Evolutionary conservation across 2,888 invertebrate species (phyloP).

Genomic region (Coelinius sp.): DNA sequence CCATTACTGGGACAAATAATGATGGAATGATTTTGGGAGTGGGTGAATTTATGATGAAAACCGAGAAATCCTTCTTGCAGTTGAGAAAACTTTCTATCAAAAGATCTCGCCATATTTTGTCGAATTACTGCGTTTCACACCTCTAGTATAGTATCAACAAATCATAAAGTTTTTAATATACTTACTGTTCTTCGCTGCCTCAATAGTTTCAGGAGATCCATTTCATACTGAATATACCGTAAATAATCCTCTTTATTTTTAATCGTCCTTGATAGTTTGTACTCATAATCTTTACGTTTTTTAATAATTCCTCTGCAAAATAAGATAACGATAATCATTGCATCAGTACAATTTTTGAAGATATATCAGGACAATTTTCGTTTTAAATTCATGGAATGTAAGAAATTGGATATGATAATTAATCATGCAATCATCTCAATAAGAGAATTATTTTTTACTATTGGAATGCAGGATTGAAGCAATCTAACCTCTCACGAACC

Average conservation of each 20-base stretch:
- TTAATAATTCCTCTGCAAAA: slow-evolving; percentile 76
- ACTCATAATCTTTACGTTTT: slow-evolving; percentile 81
- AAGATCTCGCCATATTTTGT: too few relatives aligned
- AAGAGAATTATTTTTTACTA: neutral
- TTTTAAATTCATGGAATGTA: too few relatives aligned
- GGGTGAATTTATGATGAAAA: too few relatives aligned
- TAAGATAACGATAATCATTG: neutral
- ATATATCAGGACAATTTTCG: neutral
- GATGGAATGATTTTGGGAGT: too few relatives aligned
- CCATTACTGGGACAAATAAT: too few relatives aligned
- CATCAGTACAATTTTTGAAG: too few relatives aligned
- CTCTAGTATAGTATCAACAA: too few relatives aligned
- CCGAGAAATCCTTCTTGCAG: too few relatives aligned
- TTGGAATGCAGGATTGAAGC: neutral
- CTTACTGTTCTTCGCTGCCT: slow-evolving; percentile 74
- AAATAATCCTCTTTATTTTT: slow-evolving; percentile 81
- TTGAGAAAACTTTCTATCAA: too few relatives aligned
- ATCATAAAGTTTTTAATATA: too few relatives aligned
- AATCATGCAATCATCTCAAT: neutral
- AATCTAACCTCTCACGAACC: slow-evolving; percentile 70
- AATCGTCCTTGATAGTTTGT: slow-evolving; percentile 78
- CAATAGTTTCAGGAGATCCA: slow-evolving; percentile 78
- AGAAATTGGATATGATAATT: too few relatives aligned
- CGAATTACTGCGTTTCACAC: too few relatives aligned
- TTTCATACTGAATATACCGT: slow-evolving; percentile 81